Conservation (phyloP, 2,113 vertebrate genomes). For the Nibea albiflora region DNA sequence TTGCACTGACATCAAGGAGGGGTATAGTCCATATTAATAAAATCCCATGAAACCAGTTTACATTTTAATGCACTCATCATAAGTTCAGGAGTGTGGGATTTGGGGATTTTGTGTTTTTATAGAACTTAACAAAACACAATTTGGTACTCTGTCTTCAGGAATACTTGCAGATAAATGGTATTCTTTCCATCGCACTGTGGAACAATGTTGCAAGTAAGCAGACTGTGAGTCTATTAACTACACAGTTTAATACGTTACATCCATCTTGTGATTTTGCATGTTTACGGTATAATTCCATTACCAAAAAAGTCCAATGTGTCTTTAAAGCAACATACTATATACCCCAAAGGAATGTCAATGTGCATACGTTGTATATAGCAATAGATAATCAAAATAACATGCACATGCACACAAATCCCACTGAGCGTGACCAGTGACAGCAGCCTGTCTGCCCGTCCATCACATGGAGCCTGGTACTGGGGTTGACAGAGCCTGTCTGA, state of each 20-base stretch:
- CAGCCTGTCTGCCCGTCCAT: slow-evolving; percentile 42
- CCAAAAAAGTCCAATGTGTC: background rate
- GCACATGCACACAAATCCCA: slow-evolving; percentile 9
- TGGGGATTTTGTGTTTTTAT: slow-evolving; percentile 3
- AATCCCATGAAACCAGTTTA: slow-evolving; percentile 53
- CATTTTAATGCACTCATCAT: slow-evolving; percentile 47
- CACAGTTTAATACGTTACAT: slow-evolving; percentile 3
- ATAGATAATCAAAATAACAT: background rate
- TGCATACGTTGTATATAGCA: background rate
- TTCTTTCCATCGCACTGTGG: background rate
- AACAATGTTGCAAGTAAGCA: background rate
- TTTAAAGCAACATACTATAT: background rate
- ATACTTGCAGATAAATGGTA: slow-evolving; percentile 6
- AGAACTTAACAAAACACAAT: slow-evolving; percentile 10
- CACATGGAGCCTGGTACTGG: slow-evolving; percentile 45
- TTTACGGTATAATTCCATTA: background rate
- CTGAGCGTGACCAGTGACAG: slow-evolving; percentile 54
- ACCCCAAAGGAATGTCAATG: background rate
- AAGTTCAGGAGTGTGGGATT: background rate
- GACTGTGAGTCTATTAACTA: background rate
- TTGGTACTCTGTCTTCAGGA: background rate
- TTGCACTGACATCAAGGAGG: slow-evolving; percentile 34
- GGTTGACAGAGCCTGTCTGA: slow-evolving; percentile 39
- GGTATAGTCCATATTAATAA: slow-evolving; percentile 26
- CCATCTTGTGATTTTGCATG: background rate